Evolutionary conservation across 1,140 invertebrate species (phyloP), one percentile per base, ranked within the genome.

Genomic region (Probaryconus sp.): DNA sequence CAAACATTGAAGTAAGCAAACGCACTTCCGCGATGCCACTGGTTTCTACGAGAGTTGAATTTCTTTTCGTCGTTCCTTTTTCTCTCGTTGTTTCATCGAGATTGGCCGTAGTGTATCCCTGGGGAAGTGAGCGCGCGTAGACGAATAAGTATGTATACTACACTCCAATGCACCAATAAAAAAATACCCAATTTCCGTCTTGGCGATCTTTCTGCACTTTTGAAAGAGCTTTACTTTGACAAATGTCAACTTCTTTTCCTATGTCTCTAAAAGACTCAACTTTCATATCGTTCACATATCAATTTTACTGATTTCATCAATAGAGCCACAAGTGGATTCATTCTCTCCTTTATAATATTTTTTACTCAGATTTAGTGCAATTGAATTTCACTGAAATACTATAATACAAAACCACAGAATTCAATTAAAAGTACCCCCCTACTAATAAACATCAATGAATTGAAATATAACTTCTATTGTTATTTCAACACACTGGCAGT

Each of bases 1-100:
- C 58, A 77, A 69, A 78, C 74, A 68, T 76, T 24, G 65, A 53
- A 33, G 55, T 69, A 76, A 73, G 81, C 76, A 81, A 82, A 82
- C 76, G 69, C 73, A 77, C 71, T 73, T 67, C 45, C 45, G 31
- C 35, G 18, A 48, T 67, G 40, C 56, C 60, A 51, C 56, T 26
- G 50, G 37, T 20, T 63, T 56, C 2, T 21, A n/a, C 17, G 11
- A n/a, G n/a, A 73, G 61, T 28, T 24, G 28, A 47, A 33, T 16
- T 14, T 47, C 17, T 48, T 51, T 61, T 64, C 58, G 30, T 38
- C 2, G 20, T 56, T 65, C 16, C 33, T 48, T 17, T 26, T 33
- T 74, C 68, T 63, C 63, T 37, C 64, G 63, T 74, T 68, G 71
- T 67, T 68, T 74, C 58, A 64, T 74, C 71, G 58, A 64, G 61